Evolutionary conservation across 2,113 vertebrate species (phyloP).

Genomic region (Chamaea fasciata): DNA sequence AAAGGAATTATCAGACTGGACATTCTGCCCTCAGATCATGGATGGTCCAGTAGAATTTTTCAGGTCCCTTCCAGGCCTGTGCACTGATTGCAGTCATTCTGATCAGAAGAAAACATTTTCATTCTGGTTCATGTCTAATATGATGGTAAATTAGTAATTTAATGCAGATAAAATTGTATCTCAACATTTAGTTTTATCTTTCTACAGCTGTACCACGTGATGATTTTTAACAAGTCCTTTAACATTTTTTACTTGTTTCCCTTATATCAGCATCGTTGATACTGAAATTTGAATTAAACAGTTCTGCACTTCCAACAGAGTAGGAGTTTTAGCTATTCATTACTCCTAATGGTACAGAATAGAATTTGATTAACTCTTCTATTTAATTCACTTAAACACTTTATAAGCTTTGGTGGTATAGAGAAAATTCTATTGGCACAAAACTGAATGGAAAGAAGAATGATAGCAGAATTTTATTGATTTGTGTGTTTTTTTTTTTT

Average conservation of each 20-base stretch:
- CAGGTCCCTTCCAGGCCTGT: not conserved
- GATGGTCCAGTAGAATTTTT: not conserved
- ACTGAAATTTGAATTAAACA: conserved; percentile 26
- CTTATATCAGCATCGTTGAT: not conserved
- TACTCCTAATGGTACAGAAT: conserved; percentile 32
- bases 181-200: not conserved
- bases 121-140: not conserved
- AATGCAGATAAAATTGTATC: not conserved
- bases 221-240: not conserved
- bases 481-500: not conserved
- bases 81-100: not conserved
- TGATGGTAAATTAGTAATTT: not conserved
- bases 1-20: not conserved
- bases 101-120: not conserved
- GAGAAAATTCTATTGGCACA: not conserved
- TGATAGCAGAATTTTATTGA: not conserved
- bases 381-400: conserved; percentile 54
- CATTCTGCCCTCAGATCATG: fast-evolving
- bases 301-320: conserved; percentile 32
- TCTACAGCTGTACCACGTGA: not conserved
- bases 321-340: conserved; percentile 39
- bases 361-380: conserved; percentile 60
- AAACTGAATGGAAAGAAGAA: conserved; percentile 25
- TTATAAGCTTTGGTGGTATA: not conserved
- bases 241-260: conserved; percentile 8